These are phyloP conservation scores for Puma concolor DNA, from an alignment of 2,113 vertebrate species.

Conservation along the genomic window DNA sequence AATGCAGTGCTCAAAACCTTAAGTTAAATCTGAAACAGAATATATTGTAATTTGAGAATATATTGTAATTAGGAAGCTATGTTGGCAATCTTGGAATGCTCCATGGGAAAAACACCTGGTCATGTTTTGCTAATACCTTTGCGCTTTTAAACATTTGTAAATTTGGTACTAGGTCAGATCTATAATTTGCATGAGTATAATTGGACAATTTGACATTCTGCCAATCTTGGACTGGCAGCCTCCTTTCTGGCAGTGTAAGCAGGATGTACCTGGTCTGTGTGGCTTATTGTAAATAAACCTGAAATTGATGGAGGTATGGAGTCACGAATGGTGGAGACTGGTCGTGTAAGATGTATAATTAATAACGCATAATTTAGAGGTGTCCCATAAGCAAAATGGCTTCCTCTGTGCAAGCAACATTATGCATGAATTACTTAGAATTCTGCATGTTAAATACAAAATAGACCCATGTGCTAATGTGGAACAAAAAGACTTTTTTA, in stretches of 20 bases:
- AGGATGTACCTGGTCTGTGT: background rate
- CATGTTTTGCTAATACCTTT: background rate
- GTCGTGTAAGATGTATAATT: background rate
- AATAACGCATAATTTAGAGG: background rate
- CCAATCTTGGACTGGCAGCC: background rate
- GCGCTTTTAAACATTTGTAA: slow-evolving; percentile 3
- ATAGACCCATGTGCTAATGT: background rate
- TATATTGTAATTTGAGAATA: background rate
- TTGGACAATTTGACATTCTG: background rate
- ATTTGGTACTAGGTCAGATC: background rate
- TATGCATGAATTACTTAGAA: background rate
- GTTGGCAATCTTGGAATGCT: background rate
- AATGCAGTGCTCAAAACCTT: background rate
- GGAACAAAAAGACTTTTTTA: background rate
- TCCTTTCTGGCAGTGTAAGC: background rate
- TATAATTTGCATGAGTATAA: background rate
- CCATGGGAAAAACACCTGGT: background rate
- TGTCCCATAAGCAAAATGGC: background rate
- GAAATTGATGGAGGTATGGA: background rate
- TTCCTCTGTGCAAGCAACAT: background rate
- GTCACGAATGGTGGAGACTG: background rate
- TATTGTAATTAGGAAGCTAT: background rate
- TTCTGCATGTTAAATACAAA: background rate
- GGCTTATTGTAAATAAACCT: slow-evolving; percentile 5
- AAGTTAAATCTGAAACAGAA: background rate